Percentiles rank a stretch among this genome's conserved stretches.
These are phyloP conservation scores for Poecile atricapillus DNA, from an alignment of 2,113 vertebrate genomes.

Conservation along the genomic window DNA sequence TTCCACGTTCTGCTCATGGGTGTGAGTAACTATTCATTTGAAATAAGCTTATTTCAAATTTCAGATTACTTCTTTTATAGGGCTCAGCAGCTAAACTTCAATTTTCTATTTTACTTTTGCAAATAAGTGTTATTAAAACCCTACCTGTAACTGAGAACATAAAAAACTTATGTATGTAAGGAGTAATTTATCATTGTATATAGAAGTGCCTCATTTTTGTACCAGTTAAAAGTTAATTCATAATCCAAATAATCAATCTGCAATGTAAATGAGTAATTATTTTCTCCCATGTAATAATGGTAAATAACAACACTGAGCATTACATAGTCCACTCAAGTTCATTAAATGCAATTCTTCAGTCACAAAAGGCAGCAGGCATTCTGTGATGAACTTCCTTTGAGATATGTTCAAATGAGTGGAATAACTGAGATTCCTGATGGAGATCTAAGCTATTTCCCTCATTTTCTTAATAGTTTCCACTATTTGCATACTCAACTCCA, in stretches of 20 bases:
- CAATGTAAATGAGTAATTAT: constrained; percentile 31
- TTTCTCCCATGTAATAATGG: neutral
- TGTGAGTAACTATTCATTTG: constrained; percentile 30
- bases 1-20: constrained; percentile 8
- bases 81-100: neutral
- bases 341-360: constrained; percentile 44
- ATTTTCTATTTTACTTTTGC: constrained; percentile 32
- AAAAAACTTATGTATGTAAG: neutral
- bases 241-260: constrained; percentile 15
- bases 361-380: constrained; percentile 54
- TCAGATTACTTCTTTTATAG: neutral
- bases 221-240: constrained; percentile 60
- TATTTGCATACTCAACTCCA: neutral
- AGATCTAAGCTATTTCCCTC: constrained; percentile 31
- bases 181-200: constrained; percentile 10
- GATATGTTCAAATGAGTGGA: neutral
- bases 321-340: constrained; percentile 27
- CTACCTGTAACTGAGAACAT: neutral
- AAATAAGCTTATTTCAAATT: constrained; percentile 4
- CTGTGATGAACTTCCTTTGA: constrained; percentile 39
- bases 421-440: constrained; percentile 13
- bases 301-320: neutral
- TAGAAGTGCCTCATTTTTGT: constrained; percentile 48
- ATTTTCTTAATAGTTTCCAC: constrained; percentile 14
- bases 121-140: constrained; percentile 41